Base-by-base conservation (phyloP, 1,140 invertebrate genomes). In the Homalodisca vitripennis region DNA sequence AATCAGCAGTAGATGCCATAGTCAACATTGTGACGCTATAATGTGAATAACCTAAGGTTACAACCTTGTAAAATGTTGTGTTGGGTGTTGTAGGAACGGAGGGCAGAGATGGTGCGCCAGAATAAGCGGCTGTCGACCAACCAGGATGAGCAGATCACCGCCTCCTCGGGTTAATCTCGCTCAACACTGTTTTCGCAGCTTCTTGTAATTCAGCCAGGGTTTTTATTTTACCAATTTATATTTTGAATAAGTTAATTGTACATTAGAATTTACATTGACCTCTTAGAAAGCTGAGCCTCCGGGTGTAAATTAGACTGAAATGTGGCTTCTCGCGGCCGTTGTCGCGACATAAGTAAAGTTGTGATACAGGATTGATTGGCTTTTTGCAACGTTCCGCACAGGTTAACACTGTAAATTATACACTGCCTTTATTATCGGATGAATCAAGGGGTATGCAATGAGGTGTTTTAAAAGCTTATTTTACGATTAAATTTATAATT, bases 51-150 rank as follows among this genome's bases (percentile, higher is more conserved):
- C n/a, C n/a, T n/a, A n/a, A n/a, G n/a, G n/a, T n/a, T n/a, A n/a
- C n/a, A n/a, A n/a, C n/a, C n/a, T n/a, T n/a, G n/a, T n/a, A n/a
- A n/a, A n/a, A n/a, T n/a, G n/a, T n/a, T n/a, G n/a, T n/a, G n/a
- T n/a, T n/a, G n/a, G n/a, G 71, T 76, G 72, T 85, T 85, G 47
- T 81, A 95, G 92, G 92, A 94, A 80, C 88, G 88, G 76, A 90
- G 90, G 76, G 90, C 90, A 53, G 91, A 93, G 78, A 80, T 91
- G 73, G 92, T 94, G 69, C 89, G 92, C 75, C 90, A 92, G 81
- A 95, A 94, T 78, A 93, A 93, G 81, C 86, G 86, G 71, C 81
- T 83, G 67, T 73, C 79, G 67, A 75, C 65, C 29, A 78, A 73
- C 65, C 72, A 53, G 6, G 67, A 67, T 47, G 68, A 74, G 69